Evolutionary conservation across 2,797 vertebrate genomes (phyloP).

Genomic region (Bufotes viridis): DNA sequence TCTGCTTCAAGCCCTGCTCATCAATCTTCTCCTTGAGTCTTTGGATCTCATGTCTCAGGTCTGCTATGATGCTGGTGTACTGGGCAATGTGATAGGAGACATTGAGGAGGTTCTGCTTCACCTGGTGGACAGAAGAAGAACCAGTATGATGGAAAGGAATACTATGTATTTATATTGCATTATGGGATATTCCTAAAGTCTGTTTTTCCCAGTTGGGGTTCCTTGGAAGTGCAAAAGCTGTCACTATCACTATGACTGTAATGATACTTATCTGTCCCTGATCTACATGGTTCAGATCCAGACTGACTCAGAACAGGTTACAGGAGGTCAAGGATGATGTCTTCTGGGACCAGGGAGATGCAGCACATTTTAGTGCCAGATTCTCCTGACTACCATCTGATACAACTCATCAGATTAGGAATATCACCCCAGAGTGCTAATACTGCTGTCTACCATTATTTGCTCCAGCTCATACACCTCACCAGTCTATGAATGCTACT

Average conservation of each 20-base stretch:
- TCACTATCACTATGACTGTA: background rate
- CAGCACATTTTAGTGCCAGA: background rate
- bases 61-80: conserved; percentile 87
- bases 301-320: background rate
- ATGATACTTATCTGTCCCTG: background rate
- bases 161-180: background rate
- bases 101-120: conserved; percentile 86
- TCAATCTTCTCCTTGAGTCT: conserved; percentile 84
- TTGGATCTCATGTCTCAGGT: conserved; percentile 84
- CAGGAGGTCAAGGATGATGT: background rate
- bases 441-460: no score
- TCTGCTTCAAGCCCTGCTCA: conserved; percentile 73
- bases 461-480: background rate
- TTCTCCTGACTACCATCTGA: no score
- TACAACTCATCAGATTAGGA: no score
- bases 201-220: no score
- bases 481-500: background rate
- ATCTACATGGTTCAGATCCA: background rate
- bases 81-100: conserved; percentile 89
- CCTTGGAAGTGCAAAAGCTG: background rate
- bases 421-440: no score
- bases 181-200: background rate
- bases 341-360: background rate
- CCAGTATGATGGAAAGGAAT: background rate
- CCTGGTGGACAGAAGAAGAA: conserved; percentile 70